phyloP scores from a whole-genome alignment of 2,797 vertebrate species.

The Brachyalestes nurse region DNA sequence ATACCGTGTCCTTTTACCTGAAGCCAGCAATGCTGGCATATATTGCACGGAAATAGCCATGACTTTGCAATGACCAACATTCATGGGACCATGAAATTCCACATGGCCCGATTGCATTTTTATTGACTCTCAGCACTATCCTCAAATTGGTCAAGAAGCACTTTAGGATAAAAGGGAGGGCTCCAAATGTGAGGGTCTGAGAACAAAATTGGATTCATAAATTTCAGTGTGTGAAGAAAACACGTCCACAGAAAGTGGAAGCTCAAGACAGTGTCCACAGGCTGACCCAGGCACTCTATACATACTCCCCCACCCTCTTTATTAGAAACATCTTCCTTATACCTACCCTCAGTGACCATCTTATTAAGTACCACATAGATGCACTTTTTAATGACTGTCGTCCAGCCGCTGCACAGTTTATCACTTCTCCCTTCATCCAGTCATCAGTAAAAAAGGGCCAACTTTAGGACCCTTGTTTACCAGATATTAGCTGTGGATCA shows the following conservation, averaged over 20 bases:
- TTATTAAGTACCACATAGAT: background rate
- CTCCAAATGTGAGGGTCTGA: slow-evolving; percentile 22
- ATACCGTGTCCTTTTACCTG: slow-evolving; percentile 32
- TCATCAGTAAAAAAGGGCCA: background rate
- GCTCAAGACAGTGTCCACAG: slow-evolving; percentile 25
- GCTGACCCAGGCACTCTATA: background rate
- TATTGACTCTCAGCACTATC: slow-evolving; percentile 49
- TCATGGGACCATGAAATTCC: slow-evolving; percentile 54
- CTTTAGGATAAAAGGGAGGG: background rate
- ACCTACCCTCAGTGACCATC: background rate
- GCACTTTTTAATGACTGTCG: background rate
- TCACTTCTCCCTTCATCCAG: background rate
- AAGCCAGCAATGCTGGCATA: slow-evolving; percentile 32
- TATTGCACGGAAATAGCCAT: slow-evolving; percentile 22
- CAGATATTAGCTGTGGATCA: background rate
- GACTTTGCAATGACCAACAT: slow-evolving; percentile 42
- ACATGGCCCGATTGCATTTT: slow-evolving; percentile 53
- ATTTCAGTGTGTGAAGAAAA: slow-evolving; percentile 27
- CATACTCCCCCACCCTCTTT: background rate
- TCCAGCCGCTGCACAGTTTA: background rate
- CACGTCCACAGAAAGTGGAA: background rate
- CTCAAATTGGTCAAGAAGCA: slow-evolving; percentile 30
- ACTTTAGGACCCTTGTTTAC: background rate
- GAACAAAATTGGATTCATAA: slow-evolving; percentile 36
- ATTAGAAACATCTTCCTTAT: background rate